Conservation (phyloP, 2,797 vertebrate species). For the Anabas testudineus region DNA sequence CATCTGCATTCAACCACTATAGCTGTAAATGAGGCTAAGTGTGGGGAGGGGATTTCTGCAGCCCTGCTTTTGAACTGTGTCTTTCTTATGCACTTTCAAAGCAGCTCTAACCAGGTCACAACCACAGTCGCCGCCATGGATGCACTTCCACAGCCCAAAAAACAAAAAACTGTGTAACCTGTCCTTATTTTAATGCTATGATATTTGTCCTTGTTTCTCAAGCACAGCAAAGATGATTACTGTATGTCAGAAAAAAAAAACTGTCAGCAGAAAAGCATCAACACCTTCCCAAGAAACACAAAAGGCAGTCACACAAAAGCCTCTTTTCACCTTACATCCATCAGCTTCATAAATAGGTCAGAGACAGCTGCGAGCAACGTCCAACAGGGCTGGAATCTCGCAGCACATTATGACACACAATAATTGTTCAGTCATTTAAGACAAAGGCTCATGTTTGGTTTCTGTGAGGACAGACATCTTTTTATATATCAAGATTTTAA, state of each 20-base stretch:
- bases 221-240: neutral
- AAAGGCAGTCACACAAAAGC: slow-evolving; percentile 39
- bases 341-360: slow-evolving; percentile 69
- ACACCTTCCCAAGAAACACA: slow-evolving; percentile 38
- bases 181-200: neutral
- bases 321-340: slow-evolving; percentile 63
- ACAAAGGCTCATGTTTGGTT: slow-evolving; percentile 27
- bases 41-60: slow-evolving; percentile 57
- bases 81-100: slow-evolving; percentile 39
- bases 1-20: slow-evolving; percentile 59
- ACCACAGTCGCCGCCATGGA: neutral
- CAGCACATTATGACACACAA: slow-evolving; percentile 53
- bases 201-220: neutral
- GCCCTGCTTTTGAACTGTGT: slow-evolving; percentile 44
- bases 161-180: neutral
- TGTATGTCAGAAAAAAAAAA: no score
- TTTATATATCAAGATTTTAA: neutral
- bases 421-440: slow-evolving; percentile 42
- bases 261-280: neutral
- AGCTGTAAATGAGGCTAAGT: slow-evolving; percentile 47
- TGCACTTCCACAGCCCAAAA: neutral
- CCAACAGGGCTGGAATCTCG: slow-evolving; percentile 43
- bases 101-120: slow-evolving; percentile 49
- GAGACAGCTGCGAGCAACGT: slow-evolving; percentile 61
- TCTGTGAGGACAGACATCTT: neutral